Evolutionary conservation across 2,113 vertebrate genomes (phyloP), one percentile per base, ranked within the genome.

Genomic region (Isichthys henryi): DNA sequence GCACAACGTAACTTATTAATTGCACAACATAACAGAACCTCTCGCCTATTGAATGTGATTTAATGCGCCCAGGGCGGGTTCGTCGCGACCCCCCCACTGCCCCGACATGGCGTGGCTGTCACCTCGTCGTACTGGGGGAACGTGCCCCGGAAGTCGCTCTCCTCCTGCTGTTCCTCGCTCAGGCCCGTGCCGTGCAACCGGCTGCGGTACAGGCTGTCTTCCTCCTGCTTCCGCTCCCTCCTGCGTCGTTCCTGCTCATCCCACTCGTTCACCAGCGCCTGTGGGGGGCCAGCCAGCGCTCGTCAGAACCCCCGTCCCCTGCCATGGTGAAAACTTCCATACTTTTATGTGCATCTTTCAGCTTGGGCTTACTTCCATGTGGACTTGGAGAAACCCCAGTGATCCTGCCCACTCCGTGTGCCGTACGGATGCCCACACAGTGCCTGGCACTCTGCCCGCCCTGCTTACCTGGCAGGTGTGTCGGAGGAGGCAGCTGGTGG

Each of bases 71-170:
- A 56, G 53, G 53, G 53, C 19, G 53, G 1, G 53, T 56, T 6
- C 6, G 5, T 21, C 0, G 53, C 19, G 17, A 5, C 52, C 53
- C 53, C 52, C 52, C 52, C 13, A 3, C 52, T 21, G 77, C 15
- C 77, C 39, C 1, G 35, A 6, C 53, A 5, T 1, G 52, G 52
- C 0, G 77, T 13, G 43, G 82, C 35, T 1, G 10, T 58, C 93
- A 98, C 97, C 96, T 98, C 95, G 74, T 95, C 95, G 52, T 98
- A 97, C 46, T 95, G 93, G 15, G 98, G 98, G 92, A 99, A 99
- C 48, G 92, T 94, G 23, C 80, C 94, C 27, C 95, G 96, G 93
- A 99, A 99, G 86, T 98, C 98, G 5, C 87, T 92, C 88, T 99
- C 98, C 17, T 99, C 97, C 83, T 98, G 95, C 52, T 99, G 95